Evolutionary conservation across 1,140 invertebrate species (phyloP).

Genomic region (Lepidurus arcticus): DNA sequence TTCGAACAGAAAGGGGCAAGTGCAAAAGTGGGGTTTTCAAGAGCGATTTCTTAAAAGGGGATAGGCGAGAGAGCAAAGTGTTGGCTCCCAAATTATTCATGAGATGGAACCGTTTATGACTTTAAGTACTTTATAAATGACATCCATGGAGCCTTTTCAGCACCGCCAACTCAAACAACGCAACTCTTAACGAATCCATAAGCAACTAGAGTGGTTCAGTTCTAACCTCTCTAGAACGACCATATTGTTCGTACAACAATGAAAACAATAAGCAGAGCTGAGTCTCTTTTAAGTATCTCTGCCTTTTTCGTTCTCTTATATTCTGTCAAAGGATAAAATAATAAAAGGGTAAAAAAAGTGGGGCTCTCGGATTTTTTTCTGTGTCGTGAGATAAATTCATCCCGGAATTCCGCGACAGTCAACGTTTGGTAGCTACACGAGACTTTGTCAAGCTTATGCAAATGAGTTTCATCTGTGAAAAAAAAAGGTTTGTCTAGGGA

Average conservation of each 20-base stretch:
- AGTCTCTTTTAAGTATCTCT: constrained; percentile 21
- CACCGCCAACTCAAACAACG: neutral
- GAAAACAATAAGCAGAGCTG: neutral
- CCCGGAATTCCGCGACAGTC: neutral
- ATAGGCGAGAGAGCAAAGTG: constrained; percentile 1
- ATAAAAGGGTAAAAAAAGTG: neutral
- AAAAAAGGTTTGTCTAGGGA: neutral
- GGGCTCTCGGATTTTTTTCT: neutral
- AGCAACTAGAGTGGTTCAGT: neutral
- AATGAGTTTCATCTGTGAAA: neutral
- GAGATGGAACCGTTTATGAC: neutral
- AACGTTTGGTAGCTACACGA: neutral
- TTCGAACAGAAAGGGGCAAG: too few species aligned
- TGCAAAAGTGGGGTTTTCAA: too few species aligned
- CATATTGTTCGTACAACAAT: too few species aligned
- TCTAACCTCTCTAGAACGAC: too few species aligned
- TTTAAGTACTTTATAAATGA: neutral
- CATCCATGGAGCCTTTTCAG: neutral
- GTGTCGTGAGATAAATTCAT: neutral
- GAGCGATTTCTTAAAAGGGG: neutral
- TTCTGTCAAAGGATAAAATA: neutral
- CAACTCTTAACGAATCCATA: neutral
- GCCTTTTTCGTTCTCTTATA: neutral
- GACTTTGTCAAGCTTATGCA: neutral
- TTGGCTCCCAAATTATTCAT: constrained; percentile 11